Conservation (phyloP, 2,797 vertebrate genomes). For the Oophaga sylvatica region DNA sequence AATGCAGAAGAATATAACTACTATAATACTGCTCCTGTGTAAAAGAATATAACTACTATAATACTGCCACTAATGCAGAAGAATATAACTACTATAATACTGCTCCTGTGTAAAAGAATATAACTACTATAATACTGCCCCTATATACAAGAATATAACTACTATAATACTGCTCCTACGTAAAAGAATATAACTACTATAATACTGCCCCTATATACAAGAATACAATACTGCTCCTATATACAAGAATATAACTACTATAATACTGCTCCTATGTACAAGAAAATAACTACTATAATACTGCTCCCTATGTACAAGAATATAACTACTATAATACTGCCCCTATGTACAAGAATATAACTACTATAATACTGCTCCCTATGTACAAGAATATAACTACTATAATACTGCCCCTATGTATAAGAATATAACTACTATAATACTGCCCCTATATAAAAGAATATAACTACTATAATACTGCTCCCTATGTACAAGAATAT, state of each 20-base stretch:
- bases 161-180: neutral
- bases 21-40: neutral
- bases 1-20: neutral
- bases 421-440: neutral
- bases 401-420: neutral
- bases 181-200: neutral
- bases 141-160: neutral
- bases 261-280: neutral
- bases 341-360: neutral
- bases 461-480: neutral
- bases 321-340: neutral
- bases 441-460: neutral
- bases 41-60: neutral
- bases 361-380: neutral
- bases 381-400: neutral
- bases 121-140: neutral
- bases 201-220: neutral
- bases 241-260: neutral
- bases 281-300: neutral
- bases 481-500: neutral
- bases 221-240: neutral
- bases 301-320: neutral
- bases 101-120: neutral
- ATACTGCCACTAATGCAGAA: neutral
- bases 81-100: neutral